These are phyloP conservation scores for Lycia hirtaria DNA, from an alignment of 2,888 invertebrate genomes.

Conservation along the genomic window DNA sequence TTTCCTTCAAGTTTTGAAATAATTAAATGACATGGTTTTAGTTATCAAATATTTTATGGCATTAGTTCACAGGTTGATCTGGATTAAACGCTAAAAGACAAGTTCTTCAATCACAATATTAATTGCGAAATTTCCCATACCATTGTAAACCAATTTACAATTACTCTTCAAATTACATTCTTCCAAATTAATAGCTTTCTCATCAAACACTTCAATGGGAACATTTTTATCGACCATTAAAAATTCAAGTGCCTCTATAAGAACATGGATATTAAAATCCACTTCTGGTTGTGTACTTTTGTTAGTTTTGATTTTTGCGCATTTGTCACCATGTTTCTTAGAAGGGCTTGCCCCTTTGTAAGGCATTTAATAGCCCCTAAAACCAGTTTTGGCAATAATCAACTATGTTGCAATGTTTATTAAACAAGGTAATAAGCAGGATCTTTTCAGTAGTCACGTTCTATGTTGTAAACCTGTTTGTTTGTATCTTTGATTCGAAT, in stretches of 20 bases:
- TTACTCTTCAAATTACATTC: conserved; percentile 48
- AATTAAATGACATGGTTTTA: not conserved
- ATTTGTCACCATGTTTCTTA: conserved; percentile 55
- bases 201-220: conserved; percentile 65
- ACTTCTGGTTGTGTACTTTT: conserved; percentile 69
- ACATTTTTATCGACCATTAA: conserved; percentile 75
- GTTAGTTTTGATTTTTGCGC: conserved; percentile 72
- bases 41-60: conserved; percentile 21
- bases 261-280: conserved; percentile 74
- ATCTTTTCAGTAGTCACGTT: conserved; percentile 56
- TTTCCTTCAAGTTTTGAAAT: not conserved
- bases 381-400: conserved; percentile 73
- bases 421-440: conserved; percentile 80
- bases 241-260: conserved; percentile 69
- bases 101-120: conserved; percentile 45
- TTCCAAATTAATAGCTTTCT: conserved; percentile 74
- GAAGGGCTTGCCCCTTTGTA: conserved; percentile 19
- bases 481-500: conserved; percentile 46
- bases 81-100: conserved; percentile 42
- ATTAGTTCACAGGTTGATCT: conserved; percentile 29
- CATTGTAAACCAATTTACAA: conserved; percentile 34
- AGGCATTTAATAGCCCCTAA: conserved; percentile 18
- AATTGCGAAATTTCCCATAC: conserved; percentile 61
- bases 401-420: conserved; percentile 84
- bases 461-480: conserved; percentile 51